A percentile compares a stretch with the other conserved stretches of the same genome.
Evolutionary conservation across 2,888 invertebrate species (phyloP).

Genomic region (Pristionchus mayeri): DNA sequence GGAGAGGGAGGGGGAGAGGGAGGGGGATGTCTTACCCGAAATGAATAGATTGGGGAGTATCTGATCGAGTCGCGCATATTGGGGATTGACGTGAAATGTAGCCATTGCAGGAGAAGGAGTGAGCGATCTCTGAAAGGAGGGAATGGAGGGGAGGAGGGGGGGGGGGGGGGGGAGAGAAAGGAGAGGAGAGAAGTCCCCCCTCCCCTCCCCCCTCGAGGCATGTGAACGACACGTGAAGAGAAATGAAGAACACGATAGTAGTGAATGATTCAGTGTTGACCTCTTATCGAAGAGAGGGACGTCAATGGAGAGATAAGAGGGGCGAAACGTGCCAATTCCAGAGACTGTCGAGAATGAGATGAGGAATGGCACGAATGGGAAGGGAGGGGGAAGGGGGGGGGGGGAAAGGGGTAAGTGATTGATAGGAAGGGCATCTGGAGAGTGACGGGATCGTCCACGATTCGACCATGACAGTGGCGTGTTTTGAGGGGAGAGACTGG

Average conservation of each 20-base stretch:
- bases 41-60: conserved; percentile 83
- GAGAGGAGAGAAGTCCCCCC: conserved; percentile 21
- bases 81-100: conserved; percentile 74
- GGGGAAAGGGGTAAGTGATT: not conserved
- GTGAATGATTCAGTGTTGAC: conserved; percentile 18
- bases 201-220: conserved; percentile 33
- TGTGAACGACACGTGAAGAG: conserved; percentile 44
- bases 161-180: not conserved
- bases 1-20: not conserved
- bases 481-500: not conserved
- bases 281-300: conserved; percentile 12
- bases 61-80: conserved; percentile 73
- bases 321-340: conserved; percentile 8
- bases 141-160: not conserved
- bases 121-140: conserved; percentile 52
- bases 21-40: conserved; percentile 78
- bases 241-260: not conserved
- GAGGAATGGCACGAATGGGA: not conserved
- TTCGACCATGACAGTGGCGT: not conserved
- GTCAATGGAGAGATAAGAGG: not conserved
- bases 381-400: not conserved
- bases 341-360: not conserved
- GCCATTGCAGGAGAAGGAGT: conserved; percentile 1
- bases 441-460: not conserved
- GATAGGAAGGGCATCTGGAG: not conserved